Evolutionary conservation across 1,140 invertebrate species (phyloP).

Genomic region (Brachionus paranguensis): DNA sequence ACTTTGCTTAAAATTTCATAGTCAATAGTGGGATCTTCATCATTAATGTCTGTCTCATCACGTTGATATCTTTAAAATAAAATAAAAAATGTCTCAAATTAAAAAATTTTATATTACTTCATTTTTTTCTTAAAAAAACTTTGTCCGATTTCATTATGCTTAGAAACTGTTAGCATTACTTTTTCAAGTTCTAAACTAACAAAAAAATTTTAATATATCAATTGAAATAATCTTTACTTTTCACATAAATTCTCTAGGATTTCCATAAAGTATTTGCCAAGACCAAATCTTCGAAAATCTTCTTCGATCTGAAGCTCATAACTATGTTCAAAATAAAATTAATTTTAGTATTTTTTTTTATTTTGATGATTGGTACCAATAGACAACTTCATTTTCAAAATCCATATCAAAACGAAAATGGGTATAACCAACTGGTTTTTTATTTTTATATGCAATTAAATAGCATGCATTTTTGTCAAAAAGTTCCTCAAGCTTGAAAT

Average conservation of each 20-base stretch:
- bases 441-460: constrained; percentile 57
- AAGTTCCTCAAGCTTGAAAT: constrained; percentile 63
- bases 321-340: constrained; percentile 54
- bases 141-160: constrained; percentile 65
- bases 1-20: constrained; percentile 40
- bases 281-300: constrained; percentile 63
- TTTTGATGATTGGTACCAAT: constrained; percentile 61
- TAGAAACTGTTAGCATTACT: constrained; percentile 73
- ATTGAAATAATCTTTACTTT: constrained; percentile 44
- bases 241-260: constrained; percentile 68
- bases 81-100: neutral
- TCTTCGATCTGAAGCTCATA: constrained; percentile 75
- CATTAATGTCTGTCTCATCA: constrained; percentile 33
- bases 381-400: constrained; percentile 68
- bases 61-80: neutral
- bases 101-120: constrained; percentile 58
- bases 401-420: constrained; percentile 79
- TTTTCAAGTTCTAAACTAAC: constrained; percentile 67
- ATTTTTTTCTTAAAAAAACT: constrained; percentile 66
- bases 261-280: constrained; percentile 74
- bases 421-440: constrained; percentile 63
- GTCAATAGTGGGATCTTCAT: neutral
- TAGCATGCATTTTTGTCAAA: constrained; percentile 64
- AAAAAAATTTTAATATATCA: constrained; percentile 43
- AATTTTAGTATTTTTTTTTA: neutral